Percentiles rank a stretch among this genome's conserved stretches.
phyloP scores from a whole-genome alignment of 2,888 invertebrate genomes.

The Prenolepis imparis region DNA sequence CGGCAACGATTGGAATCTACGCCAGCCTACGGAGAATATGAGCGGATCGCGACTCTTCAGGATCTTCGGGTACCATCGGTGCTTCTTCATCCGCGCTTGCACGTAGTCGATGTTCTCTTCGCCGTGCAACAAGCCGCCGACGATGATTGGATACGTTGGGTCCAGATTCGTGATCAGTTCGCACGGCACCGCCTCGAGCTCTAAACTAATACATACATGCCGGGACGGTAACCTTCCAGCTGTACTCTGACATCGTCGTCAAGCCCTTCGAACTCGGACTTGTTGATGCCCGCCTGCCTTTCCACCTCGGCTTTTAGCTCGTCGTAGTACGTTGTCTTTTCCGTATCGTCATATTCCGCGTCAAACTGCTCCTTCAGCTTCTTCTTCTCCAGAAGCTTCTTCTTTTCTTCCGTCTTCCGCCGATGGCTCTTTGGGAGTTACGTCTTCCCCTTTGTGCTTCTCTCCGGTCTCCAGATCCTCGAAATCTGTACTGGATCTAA shows the following conservation, averaged over 20 bases:
- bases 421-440: slow-evolving; percentile 85
- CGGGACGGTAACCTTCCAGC: slow-evolving; percentile 98
- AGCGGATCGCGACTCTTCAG: slow-evolving; percentile 98
- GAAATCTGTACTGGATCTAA: no score
- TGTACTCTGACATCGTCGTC: slow-evolving; percentile 95
- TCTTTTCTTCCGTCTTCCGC: slow-evolving; percentile 88
- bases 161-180: slow-evolving; percentile 98
- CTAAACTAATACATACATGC: slow-evolving; percentile 97
- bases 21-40: slow-evolving; percentile 98
- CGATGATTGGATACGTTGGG: slow-evolving; percentile 95
- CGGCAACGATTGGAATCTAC: slow-evolving; percentile 97
- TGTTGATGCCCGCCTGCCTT: slow-evolving; percentile 96
- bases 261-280: slow-evolving; percentile 96
- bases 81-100: slow-evolving; percentile 97
- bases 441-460: slow-evolving; percentile 87
- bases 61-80: slow-evolving; percentile 98
- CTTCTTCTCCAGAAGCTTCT: slow-evolving; percentile 91
- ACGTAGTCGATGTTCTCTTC: slow-evolving; percentile 99
- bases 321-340: slow-evolving; percentile 94
- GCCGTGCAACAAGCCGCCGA: slow-evolving; percentile 96
- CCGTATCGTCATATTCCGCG: slow-evolving; percentile 95
- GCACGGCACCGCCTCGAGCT: slow-evolving; percentile 91
- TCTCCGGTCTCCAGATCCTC: slow-evolving; percentile 97
- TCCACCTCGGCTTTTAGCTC: slow-evolving; percentile 95
- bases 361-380: slow-evolving; percentile 98